Evolutionary conservation across 1,140 invertebrate genomes (phyloP), one percentile per base, ranked within the genome.

Genomic region (Diachasma alloeum): DNA sequence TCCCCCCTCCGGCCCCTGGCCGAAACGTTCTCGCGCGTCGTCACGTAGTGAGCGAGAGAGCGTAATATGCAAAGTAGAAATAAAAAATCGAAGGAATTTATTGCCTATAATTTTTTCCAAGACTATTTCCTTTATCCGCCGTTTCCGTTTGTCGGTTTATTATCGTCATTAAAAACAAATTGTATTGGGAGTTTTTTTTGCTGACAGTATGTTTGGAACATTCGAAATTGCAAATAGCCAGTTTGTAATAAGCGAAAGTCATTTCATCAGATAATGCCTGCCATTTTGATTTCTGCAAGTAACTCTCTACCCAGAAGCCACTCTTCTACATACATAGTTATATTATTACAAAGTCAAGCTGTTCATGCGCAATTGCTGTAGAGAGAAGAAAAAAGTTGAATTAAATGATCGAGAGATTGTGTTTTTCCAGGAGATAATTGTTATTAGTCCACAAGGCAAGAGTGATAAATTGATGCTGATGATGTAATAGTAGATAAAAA

Each of bases 281-380:
- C 84, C 84, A 85, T 85, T 80, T 84, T 85, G 82, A 83, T 80
- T 81, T 80, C 48, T 26, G 70, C 72, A 46, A 59, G n/a, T 44
- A 36, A 84, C 76, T 84, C 76, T 84, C 78, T 85, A 86, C 84
- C 83, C 84, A 85, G 73, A 81, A 86, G 85, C 81, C 83, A 78
- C 71, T 59, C 2, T 48, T 19, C 8, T 22, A 24, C 19, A 71
- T 69, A 56, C 31, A 69, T 56, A n/a, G 19, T 63, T 66, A 76
- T 19, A 24, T 26, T 59, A 72, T 36, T 36, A 70, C 19, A 37
- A 44, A 72, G n/a, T 48, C 24, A 11, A 48, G 39, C 15, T 22
- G 44, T 46, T 24, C 42, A 70, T 39, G 67, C 67, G 67, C 17
- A 63, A 63, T 63, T 63, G 24, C 0, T 26, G 39, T 13, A 63